Conservation (phyloP, 2,797 vertebrate genomes). For the Macropus fuliginosus region DNA sequence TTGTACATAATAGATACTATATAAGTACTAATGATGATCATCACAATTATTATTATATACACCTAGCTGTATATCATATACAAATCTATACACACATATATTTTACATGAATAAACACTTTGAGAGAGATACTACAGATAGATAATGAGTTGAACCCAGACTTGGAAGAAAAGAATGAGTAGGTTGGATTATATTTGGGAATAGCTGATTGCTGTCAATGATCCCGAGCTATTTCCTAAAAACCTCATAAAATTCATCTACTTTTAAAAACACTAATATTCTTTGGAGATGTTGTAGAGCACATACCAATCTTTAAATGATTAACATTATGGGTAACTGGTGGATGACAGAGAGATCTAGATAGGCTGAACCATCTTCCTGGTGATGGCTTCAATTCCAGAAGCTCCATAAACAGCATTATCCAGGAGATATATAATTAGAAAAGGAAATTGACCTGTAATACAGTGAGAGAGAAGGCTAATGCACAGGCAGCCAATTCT, state of each 20-base stretch:
- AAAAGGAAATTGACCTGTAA: background rate
- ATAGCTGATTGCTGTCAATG: too few species aligned
- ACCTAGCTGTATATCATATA: background rate
- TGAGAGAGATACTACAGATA: background rate
- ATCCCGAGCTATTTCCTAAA: too few species aligned
- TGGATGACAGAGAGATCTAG: background rate
- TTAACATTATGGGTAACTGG: background rate
- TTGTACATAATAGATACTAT: too few species aligned
- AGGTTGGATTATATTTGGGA: too few species aligned
- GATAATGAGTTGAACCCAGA: background rate
- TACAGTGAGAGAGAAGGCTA: background rate
- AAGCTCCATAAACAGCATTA: background rate
- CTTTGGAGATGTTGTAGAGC: background rate
- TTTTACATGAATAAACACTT: background rate
- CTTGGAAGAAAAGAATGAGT: too few species aligned
- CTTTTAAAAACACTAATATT: background rate
- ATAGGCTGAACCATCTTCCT: background rate
- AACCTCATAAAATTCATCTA: too few species aligned
- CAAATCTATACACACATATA: background rate
- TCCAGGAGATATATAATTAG: background rate
- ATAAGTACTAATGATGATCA: too few species aligned
- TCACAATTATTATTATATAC: too few species aligned
- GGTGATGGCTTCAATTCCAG: background rate
- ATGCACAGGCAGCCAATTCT: background rate
- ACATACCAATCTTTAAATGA: background rate